Percentiles rank a stretch among this genome's conserved stretches.
These are phyloP conservation scores for Gobiocypris rarus DNA, from an alignment of 2,113 vertebrate genomes.

Conservation along the genomic window DNA sequence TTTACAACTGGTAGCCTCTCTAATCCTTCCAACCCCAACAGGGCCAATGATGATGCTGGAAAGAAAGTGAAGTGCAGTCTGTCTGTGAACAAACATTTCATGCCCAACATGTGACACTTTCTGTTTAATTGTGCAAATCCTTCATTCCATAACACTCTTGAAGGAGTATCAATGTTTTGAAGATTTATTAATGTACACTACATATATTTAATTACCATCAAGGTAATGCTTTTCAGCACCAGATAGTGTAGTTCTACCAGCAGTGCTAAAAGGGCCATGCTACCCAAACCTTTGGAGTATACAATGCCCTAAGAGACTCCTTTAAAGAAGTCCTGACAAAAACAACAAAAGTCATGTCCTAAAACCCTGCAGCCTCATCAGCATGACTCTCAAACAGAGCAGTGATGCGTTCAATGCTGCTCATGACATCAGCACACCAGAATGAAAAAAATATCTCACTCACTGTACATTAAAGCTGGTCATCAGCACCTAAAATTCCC, in stretches of 20 bases:
- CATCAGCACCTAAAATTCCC: background rate
- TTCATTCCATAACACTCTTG: background rate
- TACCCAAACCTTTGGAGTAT: background rate
- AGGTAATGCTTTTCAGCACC: background rate
- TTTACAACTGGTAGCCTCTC: slow-evolving; percentile 23
- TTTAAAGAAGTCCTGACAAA: background rate
- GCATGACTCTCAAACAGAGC: background rate
- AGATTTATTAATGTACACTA: background rate
- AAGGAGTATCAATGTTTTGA: background rate
- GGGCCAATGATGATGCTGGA: background rate
- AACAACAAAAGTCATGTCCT: slow-evolving; percentile 5
- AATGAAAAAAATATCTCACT: background rate
- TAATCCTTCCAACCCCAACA: slow-evolving; percentile 5
- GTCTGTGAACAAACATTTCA: slow-evolving; percentile 6
- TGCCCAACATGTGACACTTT: background rate
- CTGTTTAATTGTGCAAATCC: background rate
- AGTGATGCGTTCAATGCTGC: background rate
- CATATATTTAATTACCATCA: background rate
- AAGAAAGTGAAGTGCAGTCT: slow-evolving; percentile 8
- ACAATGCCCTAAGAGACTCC: background rate
- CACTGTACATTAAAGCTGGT: background rate
- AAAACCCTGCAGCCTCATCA: slow-evolving; percentile 1
- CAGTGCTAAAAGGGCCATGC: background rate
- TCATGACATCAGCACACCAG: slow-evolving; percentile 16
- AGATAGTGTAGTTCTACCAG: background rate